These are phyloP conservation scores for Myopa tessellatipennis DNA, from an alignment of 2,888 invertebrate species.

Conservation along the genomic window DNA sequence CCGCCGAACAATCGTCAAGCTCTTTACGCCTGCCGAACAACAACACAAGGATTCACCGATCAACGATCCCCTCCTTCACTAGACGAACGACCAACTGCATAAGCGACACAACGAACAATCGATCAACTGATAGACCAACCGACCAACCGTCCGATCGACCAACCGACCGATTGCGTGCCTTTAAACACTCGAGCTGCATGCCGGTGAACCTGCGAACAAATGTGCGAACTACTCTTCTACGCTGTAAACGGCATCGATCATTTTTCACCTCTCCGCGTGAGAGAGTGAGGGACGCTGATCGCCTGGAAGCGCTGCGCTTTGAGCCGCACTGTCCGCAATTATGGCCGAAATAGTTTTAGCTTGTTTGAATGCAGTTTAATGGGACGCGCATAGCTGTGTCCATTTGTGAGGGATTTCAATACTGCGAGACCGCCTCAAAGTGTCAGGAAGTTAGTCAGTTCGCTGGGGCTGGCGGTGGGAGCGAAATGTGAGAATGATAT, in stretches of 20 bases:
- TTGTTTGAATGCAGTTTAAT: conserved; percentile 50
- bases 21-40: not conserved
- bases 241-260: conserved; percentile 45
- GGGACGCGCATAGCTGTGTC: conserved; percentile 51
- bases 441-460: conserved; percentile 28
- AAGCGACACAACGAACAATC: not conserved
- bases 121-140: not conserved
- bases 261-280: conserved; percentile 42
- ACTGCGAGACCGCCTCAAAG: conserved; percentile 37
- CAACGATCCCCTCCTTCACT: not conserved
- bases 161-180: not conserved
- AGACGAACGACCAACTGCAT: not conserved
- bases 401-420: conserved; percentile 46
- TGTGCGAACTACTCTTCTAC: conserved; percentile 40
- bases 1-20: not conserved
- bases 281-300: not conserved
- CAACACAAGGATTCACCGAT: not conserved
- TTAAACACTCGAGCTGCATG: no score
- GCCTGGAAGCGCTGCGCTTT: conserved; percentile 24
- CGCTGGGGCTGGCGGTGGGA: conserved; percentile 39
- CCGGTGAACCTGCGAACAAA: conserved; percentile 25
- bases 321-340: conserved; percentile 17
- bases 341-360: conserved; percentile 30
- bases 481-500: conserved; percentile 62
- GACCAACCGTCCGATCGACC: not conserved